phyloP scores from a whole-genome alignment of 2,888 invertebrate species.

The Oxytorus armatus region DNA sequence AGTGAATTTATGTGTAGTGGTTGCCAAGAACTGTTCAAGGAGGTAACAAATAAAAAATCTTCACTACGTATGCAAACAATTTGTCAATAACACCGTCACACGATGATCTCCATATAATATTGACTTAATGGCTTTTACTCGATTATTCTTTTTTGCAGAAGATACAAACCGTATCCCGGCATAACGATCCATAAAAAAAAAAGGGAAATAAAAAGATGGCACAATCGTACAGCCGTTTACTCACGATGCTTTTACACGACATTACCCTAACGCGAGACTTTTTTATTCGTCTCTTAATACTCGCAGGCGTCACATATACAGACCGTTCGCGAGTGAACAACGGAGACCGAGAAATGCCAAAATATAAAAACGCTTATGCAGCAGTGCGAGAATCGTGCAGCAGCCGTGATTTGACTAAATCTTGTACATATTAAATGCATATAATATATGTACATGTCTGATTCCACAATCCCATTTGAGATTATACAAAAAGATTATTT shows the following conservation, averaged over 20 bases:
- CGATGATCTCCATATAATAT: not conserved
- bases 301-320: constrained; percentile 13
- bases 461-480: no score
- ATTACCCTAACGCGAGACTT: constrained; percentile 77
- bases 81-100: not conserved
- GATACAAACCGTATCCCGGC: constrained; percentile 11
- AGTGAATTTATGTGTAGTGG: no score
- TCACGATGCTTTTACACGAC: constrained; percentile 75
- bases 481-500: no score
- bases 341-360: not conserved
- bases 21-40: not conserved
- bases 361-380: not conserved
- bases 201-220: constrained; percentile 6
- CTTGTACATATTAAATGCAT: not conserved
- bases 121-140: not conserved
- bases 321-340: constrained; percentile 4
- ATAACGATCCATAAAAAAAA: not conserved
- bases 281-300: constrained; percentile 28
- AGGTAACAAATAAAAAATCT: not conserved
- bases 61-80: not conserved
- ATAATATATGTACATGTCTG: no score
- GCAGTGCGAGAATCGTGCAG: not conserved
- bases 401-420: not conserved
- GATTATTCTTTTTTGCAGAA: not conserved
- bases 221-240: constrained; percentile 57